Evolutionary conservation across 2,113 vertebrate genomes (phyloP), one percentile per base, ranked within the genome.

Genomic region (Poeciliopsis prolifica): DNA sequence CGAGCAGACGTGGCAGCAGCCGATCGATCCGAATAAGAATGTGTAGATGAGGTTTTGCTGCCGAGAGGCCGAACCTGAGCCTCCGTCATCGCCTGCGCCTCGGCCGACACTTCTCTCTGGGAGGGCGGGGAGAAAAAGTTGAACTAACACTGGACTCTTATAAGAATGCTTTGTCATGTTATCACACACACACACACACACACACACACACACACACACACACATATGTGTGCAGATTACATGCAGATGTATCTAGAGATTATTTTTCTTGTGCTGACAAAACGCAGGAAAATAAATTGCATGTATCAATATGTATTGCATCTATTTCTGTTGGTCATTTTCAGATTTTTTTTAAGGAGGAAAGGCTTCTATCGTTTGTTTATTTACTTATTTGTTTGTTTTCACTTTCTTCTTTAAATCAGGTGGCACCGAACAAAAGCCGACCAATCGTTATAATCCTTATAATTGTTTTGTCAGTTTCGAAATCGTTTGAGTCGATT

Each of bases 21-120:
- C 68, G 94, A 96, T 96, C 93, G 95, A 96, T 93, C 94, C 87
- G 86, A 62, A 94, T 94, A 93, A 94, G 94, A 94, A 95, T 90
- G 91, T 87, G 93, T 94, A 94, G 94, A 95, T 94, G 94, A 90
- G 92, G 83, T 86, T 85, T 35, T 86, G 90, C 79, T 87, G 83
- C 84, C 83, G 88, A 83, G 82, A 88, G 86, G 83, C 88, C 85
- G 84, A 68, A 85, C 69, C 68, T n/a, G 77, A 65, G 69, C 78
- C 78, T 88, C 85, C 85, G 44, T 80, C 58, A 33, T 79, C 40
- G 61, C 61, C 31, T 33, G 7, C 62, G 30, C 29, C 51, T 54
- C 22, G 22, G n/a, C 51, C 51, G 19, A 54, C 51, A n/a, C 51
- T 54, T 54, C 24, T 4, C 51, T 54, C 22, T 6, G 22, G 51